phyloP scores from a whole-genome alignment of 2,113 vertebrate species.

The Rhynchomys soricoides region DNA sequence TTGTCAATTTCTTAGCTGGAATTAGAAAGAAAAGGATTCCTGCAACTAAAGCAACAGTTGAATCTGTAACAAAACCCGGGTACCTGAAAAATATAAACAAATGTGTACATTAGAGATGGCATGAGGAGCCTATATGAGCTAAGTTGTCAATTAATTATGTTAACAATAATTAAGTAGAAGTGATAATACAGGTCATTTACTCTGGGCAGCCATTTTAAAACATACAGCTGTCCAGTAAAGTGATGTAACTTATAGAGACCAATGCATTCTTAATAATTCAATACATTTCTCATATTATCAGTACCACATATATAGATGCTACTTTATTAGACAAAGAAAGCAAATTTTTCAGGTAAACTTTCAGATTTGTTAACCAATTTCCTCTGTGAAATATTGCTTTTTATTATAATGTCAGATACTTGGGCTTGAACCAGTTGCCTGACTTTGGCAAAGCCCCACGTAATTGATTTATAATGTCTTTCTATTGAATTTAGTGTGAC shows the following conservation, averaged over 20 bases:
- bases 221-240: background rate
- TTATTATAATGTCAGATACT: background rate
- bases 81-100: slow-evolving; percentile 83
- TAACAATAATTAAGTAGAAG: background rate
- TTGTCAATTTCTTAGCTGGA: slow-evolving; percentile 87
- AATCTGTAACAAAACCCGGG: slow-evolving; percentile 89
- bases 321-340: background rate
- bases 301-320: background rate
- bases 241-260: background rate
- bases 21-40: slow-evolving; percentile 94
- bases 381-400: slow-evolving; percentile 47
- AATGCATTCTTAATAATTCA: background rate
- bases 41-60: slow-evolving; percentile 92
- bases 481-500: background rate
- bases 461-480: slow-evolving; percentile 19
- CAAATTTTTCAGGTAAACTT: background rate
- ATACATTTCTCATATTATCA: background rate
- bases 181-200: background rate
- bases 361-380: slow-evolving; percentile 2
- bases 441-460: background rate
- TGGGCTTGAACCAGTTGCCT: slow-evolving; percentile 31
- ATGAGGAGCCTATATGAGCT: background rate
- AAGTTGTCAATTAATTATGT: background rate
- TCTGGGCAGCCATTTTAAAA: slow-evolving; percentile 11
- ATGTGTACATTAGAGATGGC: background rate